A percentile compares a stretch with the other conserved stretches of the same genome.
Conservation (phyloP, 2,113 vertebrate genomes). For the Halcyon malimbica region DNA sequence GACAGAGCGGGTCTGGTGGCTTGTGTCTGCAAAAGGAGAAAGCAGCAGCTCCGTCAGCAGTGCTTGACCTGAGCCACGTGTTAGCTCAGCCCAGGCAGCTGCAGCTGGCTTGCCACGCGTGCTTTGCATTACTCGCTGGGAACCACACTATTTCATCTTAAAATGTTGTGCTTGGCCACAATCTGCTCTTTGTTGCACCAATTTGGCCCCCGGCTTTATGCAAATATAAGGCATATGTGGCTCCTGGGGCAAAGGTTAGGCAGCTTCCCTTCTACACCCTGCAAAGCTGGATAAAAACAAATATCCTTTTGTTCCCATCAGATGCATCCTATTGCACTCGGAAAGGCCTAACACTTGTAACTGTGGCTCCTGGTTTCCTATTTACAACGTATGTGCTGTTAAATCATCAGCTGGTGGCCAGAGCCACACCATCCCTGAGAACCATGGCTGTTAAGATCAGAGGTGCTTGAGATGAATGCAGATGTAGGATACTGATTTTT, state of each 20-base stretch:
- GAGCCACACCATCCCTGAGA: background rate
- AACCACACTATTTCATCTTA: background rate
- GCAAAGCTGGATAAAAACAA: background rate
- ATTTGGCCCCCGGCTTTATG: background rate
- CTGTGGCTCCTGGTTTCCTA: background rate
- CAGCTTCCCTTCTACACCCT: background rate
- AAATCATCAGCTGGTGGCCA: background rate
- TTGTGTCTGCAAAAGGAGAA: slow-evolving; percentile 79
- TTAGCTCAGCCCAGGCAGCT: background rate
- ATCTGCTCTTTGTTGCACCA: background rate
- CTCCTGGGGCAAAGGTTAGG: background rate
- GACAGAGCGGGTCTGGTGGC: slow-evolving; percentile 85
- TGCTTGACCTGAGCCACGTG: rapidly evolving
- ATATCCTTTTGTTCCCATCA: background rate
- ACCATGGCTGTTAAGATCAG: background rate
- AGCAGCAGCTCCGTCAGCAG: background rate
- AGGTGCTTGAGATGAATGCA: background rate
- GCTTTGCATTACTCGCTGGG: no score
- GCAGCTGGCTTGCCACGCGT: rapidly evolving
- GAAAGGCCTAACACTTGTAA: background rate
- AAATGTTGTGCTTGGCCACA: background rate
- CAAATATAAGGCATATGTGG: background rate
- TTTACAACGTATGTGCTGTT: background rate
- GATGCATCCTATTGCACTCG: background rate
- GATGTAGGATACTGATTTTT: background rate